Evolutionary conservation across 2,888 invertebrate species (phyloP), one percentile per base, ranked within the genome.

Genomic region (Odontothrips loti): DNA sequence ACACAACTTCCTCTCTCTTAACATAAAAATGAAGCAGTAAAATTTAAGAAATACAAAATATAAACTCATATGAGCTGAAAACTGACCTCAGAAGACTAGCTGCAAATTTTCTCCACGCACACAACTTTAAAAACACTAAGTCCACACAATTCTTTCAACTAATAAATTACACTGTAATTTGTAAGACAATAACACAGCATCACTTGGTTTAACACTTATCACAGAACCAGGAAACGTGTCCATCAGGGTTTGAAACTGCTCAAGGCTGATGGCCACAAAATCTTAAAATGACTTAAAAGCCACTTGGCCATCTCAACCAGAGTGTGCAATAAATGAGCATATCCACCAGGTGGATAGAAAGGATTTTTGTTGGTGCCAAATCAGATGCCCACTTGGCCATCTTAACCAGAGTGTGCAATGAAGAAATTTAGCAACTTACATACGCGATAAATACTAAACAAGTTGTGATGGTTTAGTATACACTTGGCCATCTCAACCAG

Each of bases 241-340:
- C 68, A 75, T 75, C 68, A 75, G 68, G 68, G 23, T 75, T 75
- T 23, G 12, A 75, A 75, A 27, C n/a, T 75, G 23, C 27, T 27
- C 23, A 75, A 43, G 68, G 23, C 68, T 75, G 68, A 75, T 75
- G 68, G 12, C 68, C 68, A 75, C 68, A 68, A 68, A 27, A 23
- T 43, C 34, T 43, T 75, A 27, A 75, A 27, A 75, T 75, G 68
- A 75, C 68, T 75, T 75, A 75, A 23, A 75, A 75, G 68, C 68
- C 68, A 75, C 68, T 75, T 75, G 68, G 68, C 68, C 68, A 75
- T 75, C 68, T 75, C 11, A 75, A 75, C 68, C 68, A 75, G 68
- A 75, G 68, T 75, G 68, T 27, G 68, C 68, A 75, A 75, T 27
- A 43, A 43, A 43, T 43, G 34, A 43, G 34, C 34, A 4, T 6